Evolutionary conservation across 2,888 invertebrate genomes (phyloP).

Genomic region (Gnatocerus cornutus): DNA sequence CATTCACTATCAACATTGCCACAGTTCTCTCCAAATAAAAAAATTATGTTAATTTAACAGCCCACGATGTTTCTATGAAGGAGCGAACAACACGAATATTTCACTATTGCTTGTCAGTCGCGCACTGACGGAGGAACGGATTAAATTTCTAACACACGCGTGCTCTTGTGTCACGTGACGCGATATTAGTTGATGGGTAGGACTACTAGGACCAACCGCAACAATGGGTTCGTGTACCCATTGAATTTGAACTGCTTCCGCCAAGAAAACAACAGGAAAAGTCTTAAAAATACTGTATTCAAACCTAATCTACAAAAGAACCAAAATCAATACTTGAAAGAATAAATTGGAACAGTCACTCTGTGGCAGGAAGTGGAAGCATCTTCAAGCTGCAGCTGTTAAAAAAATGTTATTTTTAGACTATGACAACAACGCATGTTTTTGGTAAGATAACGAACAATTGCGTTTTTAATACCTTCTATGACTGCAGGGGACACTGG

Average conservation of each 20-base stretch:
- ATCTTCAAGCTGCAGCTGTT: slow-evolving; percentile 31
- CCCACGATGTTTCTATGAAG: slow-evolving; percentile 26
- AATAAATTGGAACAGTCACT: slow-evolving; percentile 23
- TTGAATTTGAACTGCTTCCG: slow-evolving; percentile 13
- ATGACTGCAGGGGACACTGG: slow-evolving; percentile 50
- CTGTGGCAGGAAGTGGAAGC: neutral
- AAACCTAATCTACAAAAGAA: slow-evolving; percentile 25
- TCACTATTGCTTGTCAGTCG: slow-evolving; percentile 37
- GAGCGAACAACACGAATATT: slow-evolving; percentile 29
- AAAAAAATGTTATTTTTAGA: neutral
- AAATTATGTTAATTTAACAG: slow-evolving; percentile 19
- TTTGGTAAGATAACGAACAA: neutral
- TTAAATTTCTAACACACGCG: slow-evolving; percentile 44
- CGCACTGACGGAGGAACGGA: slow-evolving; percentile 43
- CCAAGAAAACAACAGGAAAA: slow-evolving; percentile 7
- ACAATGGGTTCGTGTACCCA: slow-evolving; percentile 29
- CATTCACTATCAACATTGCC: neutral
- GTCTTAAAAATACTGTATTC: slow-evolving; percentile 31
- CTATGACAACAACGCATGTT: neutral
- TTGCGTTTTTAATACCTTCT: slow-evolving; percentile 21
- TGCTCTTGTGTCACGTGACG: slow-evolving; percentile 39
- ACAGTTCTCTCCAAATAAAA: slow-evolving; percentile 15
- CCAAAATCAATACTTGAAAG: neutral
- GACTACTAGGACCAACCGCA: slow-evolving; percentile 32
- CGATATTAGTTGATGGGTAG: slow-evolving; percentile 29